Evolutionary conservation across 2,797 vertebrate species (phyloP), one percentile per base, ranked within the genome.

Genomic region (Buceros bicornis): DNA sequence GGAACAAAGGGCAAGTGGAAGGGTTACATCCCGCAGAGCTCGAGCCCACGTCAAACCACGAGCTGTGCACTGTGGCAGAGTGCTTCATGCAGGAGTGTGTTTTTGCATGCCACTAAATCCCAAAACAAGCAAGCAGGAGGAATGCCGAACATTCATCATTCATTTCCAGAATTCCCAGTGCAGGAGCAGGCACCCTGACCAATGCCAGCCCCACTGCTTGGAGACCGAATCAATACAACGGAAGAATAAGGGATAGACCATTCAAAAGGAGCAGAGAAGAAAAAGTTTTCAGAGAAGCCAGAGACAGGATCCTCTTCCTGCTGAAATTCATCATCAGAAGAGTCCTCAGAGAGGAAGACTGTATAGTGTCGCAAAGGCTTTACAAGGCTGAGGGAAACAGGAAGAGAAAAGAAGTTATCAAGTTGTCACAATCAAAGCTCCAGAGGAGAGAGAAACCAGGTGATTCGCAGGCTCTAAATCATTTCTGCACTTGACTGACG

Each of bases 311-410:
- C 98, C 51, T 98, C 98, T 92, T 99, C 98, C 93, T 98, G 99
- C 96, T 98, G 99, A 95, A 99, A 98, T 96, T 99, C 99, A 83
- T 99, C 99, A 85, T 99, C 99, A 95, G 99, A 99, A 37, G 99
- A 99, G 98, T 99, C 99, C 98, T 99, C 99, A 47, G 99, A 99
- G 87, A 99, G 99, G 98, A 99, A 99, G 98, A 99, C 99, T 42
- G 99, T 99, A 98, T 99, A 99, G 98, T 99, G 99, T 96, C 99
- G 98, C 79, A 99, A 98, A 69, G 99, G 99, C 98, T 98, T 99
- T 97, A 98, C 97, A 93, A 98, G 98, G 98, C 99, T 99, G 98
- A 80, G 87, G 97, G 97, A 97, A 77, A 96, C 81, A 98, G 97
- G 96, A 87, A 98, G 95, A 98, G 95, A 98, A 95, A 96, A 98